phyloP scores from a whole-genome alignment of 64 coral and sea anemone species.

The Montipora sp. region DNA sequence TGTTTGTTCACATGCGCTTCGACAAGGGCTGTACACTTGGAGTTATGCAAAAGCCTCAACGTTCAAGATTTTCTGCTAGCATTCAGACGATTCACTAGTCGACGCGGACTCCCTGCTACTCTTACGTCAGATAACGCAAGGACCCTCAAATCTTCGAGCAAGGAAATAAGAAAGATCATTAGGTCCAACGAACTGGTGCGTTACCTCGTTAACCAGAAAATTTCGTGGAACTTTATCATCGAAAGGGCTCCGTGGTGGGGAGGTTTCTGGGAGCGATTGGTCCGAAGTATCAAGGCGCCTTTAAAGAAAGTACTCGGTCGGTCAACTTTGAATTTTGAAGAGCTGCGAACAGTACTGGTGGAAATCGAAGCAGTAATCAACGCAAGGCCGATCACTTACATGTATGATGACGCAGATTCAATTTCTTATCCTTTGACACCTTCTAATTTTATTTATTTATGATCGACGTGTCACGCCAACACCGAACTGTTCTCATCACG shows the following conservation, averaged over 20 bases:
- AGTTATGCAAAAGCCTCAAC: slow-evolving; percentile 1
- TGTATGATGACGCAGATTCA: slow-evolving; percentile 50
- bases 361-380: slow-evolving; percentile 43
- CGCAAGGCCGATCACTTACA: slow-evolving; percentile 44
- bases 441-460: slow-evolving; percentile 49
- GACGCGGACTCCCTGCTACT: slow-evolving; percentile 4
- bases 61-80: slow-evolving; percentile 18
- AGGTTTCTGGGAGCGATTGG: background rate
- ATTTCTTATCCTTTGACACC: slow-evolving; percentile 50
- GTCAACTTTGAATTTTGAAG: slow-evolving; percentile 34
- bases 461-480: slow-evolving; percentile 32
- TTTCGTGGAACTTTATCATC: too few relatives aligned
- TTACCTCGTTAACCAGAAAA: too few relatives aligned
- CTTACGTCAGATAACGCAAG: slow-evolving; percentile 41
- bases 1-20: slow-evolving; percentile 38
- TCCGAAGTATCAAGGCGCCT: slow-evolving; percentile 33
- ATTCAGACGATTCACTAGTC: background rate
- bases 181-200: slow-evolving; percentile 3
- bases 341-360: slow-evolving; percentile 23
- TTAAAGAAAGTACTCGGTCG: slow-evolving; percentile 42
- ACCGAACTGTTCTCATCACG: slow-evolving; percentile 33
- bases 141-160: slow-evolving; percentile 6
- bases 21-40: slow-evolving; percentile 33
- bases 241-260: too few relatives aligned
- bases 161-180: background rate